These are phyloP conservation scores for Paramisgurnus dabryanus DNA, from an alignment of 2,113 vertebrate genomes.

Conservation along the genomic window DNA sequence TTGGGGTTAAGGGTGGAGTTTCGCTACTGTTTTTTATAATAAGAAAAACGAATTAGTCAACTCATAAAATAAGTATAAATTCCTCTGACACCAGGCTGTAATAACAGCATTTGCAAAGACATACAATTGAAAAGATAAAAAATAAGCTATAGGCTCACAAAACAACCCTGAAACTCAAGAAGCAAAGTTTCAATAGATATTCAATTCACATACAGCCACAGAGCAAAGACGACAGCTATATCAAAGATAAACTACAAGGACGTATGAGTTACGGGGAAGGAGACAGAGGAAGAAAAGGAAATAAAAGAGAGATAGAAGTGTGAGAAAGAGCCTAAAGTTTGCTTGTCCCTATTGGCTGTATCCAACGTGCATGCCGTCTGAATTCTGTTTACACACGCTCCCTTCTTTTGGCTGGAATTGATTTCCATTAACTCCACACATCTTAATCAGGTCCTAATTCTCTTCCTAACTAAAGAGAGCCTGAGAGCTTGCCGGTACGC, in stretches of 20 bases:
- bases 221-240: background rate
- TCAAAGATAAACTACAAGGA: background rate
- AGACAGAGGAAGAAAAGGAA: background rate
- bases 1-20: too few species aligned
- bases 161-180: background rate
- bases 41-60: too few species aligned
- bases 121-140: too few species aligned
- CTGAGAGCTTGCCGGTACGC: background rate
- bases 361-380: background rate
- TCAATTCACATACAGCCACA: background rate
- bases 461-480: conserved; percentile 2
- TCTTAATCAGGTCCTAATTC: conserved; percentile 45
- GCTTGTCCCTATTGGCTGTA: conserved; percentile 12
- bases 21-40: too few species aligned
- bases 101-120: too few species aligned
- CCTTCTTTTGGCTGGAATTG: conserved; percentile 43
- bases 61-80: too few species aligned
- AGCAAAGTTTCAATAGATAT: background rate
- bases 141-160: too few species aligned
- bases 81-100: too few species aligned
- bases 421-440: conserved; percentile 43
- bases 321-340: background rate
- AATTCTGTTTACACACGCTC: conserved; percentile 30
- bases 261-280: background rate
- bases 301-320: conserved; percentile 12